Evolutionary conservation across 2,113 vertebrate species (phyloP).

Genomic region (Paramormyrops kingsleyae): DNA sequence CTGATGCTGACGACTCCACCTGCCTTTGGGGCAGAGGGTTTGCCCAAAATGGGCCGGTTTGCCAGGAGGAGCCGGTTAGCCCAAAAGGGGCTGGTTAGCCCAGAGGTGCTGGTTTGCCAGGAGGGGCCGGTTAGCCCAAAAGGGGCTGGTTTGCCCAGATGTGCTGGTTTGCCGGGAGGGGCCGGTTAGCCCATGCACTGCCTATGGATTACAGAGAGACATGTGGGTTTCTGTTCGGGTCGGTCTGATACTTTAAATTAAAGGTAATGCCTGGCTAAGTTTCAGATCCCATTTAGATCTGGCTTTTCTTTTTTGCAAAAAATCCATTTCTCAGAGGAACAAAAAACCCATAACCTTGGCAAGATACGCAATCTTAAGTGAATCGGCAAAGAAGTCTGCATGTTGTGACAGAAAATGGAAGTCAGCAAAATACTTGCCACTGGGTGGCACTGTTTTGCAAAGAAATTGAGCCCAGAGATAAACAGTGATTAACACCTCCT

Average conservation of each 20-base stretch:
- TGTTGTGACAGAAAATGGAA: background rate
- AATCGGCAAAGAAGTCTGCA: background rate
- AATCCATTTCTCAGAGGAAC: background rate
- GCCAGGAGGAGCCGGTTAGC: no score
- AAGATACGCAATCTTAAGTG: background rate
- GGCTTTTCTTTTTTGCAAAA: background rate
- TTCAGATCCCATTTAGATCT: constrained; percentile 13
- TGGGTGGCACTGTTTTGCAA: constrained; percentile 8
- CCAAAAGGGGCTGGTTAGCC: no score
- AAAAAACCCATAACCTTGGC: background rate
- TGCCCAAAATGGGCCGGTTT: no score
- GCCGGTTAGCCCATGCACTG: background rate
- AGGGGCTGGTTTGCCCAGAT: background rate
- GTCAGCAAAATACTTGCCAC: background rate
- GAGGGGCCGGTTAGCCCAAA: no score
- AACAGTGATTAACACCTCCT: background rate
- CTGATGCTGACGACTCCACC: background rate
- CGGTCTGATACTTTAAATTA: background rate
- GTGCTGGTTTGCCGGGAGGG: no score
- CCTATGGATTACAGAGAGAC: background rate
- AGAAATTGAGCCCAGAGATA: background rate
- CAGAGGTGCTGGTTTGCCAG: background rate
- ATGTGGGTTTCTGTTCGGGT: background rate
- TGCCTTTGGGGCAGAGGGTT: background rate
- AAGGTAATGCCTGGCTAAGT: background rate